Conservation (phyloP, 2,113 vertebrate species). For the Accipiter virgatus region DNA sequence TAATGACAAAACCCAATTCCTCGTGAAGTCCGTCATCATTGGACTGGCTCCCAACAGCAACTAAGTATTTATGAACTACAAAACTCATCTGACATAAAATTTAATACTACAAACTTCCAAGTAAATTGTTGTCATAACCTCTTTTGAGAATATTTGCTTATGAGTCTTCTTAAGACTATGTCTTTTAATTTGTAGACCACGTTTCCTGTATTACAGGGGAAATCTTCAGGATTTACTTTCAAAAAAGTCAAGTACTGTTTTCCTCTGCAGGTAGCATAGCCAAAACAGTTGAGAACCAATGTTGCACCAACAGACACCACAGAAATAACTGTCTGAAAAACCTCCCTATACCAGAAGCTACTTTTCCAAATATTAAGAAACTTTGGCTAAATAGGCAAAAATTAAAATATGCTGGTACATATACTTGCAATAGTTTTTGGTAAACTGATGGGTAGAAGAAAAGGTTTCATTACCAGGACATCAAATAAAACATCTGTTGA, state of each 20-base stretch:
- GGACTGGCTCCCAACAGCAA: background rate
- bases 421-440: background rate
- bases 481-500: background rate
- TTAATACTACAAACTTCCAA: background rate
- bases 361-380: background rate
- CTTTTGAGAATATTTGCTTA: background rate
- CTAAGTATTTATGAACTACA: background rate
- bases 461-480: background rate
- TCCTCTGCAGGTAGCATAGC: background rate
- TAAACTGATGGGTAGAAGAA: background rate
- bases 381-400: background rate
- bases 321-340: background rate
- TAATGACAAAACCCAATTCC: background rate
- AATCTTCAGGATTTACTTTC: background rate
- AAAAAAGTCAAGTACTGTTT: background rate
- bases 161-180: background rate
- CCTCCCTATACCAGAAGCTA: background rate
- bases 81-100: background rate
- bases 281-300: background rate
- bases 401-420: background rate
- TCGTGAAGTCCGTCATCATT: background rate
- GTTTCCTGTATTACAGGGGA: background rate
- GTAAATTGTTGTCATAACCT: background rate
- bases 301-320: background rate
- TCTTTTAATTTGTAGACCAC: background rate